A percentile compares a stretch with the other conserved stretches of the same genome.
phyloP scores from a whole-genome alignment of 2,888 invertebrate species.

The Fragum whitleyi region DNA sequence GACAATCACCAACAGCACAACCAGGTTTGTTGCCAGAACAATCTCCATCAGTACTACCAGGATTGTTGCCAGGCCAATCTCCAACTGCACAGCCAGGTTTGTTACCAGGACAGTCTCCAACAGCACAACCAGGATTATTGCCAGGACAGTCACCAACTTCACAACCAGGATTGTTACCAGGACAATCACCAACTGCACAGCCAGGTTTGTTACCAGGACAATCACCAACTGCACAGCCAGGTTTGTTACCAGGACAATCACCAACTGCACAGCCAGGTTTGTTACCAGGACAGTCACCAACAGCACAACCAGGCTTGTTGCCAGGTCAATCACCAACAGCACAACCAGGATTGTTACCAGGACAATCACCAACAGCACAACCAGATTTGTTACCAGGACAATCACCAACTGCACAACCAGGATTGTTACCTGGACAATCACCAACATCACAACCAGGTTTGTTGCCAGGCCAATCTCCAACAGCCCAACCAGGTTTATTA shows the following conservation, averaged over 20 bases:
- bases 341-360: slow-evolving; percentile 43
- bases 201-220: slow-evolving; percentile 52
- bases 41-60: slow-evolving; percentile 45
- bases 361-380: slow-evolving; percentile 48
- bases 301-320: slow-evolving; percentile 41
- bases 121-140: slow-evolving; percentile 43
- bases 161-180: slow-evolving; percentile 38
- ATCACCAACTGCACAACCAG: slow-evolving; percentile 48
- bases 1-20: slow-evolving; percentile 48
- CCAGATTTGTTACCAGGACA: slow-evolving; percentile 37
- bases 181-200: slow-evolving; percentile 42
- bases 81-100: slow-evolving; percentile 54
- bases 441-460: slow-evolving; percentile 53
- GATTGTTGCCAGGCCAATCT: slow-evolving; percentile 34
- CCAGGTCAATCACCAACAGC: slow-evolving; percentile 57
- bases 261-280: slow-evolving; percentile 56
- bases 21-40: slow-evolving; percentile 38
- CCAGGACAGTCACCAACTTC: slow-evolving; percentile 54
- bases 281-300: slow-evolving; percentile 49
- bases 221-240: slow-evolving; percentile 56
- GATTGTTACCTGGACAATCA: slow-evolving; percentile 27
- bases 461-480: slow-evolving; percentile 45
- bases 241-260: slow-evolving; percentile 41
- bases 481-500: slow-evolving; percentile 45
- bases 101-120: slow-evolving; percentile 46